Percentiles rank a stretch among this genome's conserved stretches.
phyloP scores from a whole-genome alignment of 1,140 invertebrate genomes.

The Bicyclus anynana region DNA sequence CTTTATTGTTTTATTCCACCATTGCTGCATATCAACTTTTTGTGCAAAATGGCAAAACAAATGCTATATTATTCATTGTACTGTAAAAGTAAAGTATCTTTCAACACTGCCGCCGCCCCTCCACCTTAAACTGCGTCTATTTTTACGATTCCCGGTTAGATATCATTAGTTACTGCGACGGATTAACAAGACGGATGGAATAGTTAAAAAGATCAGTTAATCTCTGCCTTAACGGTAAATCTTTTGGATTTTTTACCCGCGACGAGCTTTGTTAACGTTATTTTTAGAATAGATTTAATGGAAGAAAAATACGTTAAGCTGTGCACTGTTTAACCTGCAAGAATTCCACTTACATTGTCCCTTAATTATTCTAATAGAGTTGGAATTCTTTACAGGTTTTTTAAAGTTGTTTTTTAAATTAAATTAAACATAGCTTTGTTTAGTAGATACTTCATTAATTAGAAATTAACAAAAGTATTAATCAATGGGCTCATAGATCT shows the following conservation, averaged over 20 bases:
- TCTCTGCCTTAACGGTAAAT: conserved; percentile 21
- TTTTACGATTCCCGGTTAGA: conserved; percentile 11
- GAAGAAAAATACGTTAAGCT: neutral
- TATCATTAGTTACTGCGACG: conserved; percentile 17
- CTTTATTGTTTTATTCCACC: too few relatives aligned
- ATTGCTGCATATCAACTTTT: too few relatives aligned
- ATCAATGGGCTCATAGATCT: too few relatives aligned
- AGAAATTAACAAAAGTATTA: too few relatives aligned
- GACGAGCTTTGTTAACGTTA: conserved; percentile 6
- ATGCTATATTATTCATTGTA: too few relatives aligned
- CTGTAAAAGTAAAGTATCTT: too few relatives aligned
- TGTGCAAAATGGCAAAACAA: too few relatives aligned
- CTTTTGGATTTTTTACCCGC: conserved; percentile 17
- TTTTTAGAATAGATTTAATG: conserved; percentile 14
- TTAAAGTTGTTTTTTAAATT: neutral
- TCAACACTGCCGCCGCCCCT: too few relatives aligned
- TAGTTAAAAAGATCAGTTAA: conserved; percentile 34
- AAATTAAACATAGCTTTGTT: too few relatives aligned
- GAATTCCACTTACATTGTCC: neutral
- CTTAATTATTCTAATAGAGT: neutral
- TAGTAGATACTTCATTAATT: too few relatives aligned
- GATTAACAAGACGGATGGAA: conserved; percentile 47
- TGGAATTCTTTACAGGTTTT: neutral
- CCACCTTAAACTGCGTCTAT: conserved; percentile 9
- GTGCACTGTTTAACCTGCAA: neutral